Percentiles rank a stretch among this genome's conserved stretches.
phyloP scores from a whole-genome alignment of 2,113 vertebrate genomes.

The Lepus timidus region DNA sequence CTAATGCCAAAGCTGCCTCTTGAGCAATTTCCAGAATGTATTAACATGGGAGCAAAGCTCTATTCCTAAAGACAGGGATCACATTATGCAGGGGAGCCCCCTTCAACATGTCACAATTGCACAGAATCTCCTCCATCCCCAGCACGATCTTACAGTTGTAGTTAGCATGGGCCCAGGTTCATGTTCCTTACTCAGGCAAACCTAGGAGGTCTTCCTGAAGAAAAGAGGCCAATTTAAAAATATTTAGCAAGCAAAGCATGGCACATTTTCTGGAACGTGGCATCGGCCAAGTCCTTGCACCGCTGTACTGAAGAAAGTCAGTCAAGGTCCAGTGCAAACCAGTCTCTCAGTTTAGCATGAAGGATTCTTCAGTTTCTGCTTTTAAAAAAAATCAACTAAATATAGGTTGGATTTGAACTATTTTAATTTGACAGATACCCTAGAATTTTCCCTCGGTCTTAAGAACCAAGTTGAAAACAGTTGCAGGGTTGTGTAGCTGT shows the following conservation, averaged over 20 bases:
- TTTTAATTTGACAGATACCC: not conserved
- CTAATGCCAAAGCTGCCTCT: constrained; percentile 83
- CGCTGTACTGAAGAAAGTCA: constrained; percentile 61
- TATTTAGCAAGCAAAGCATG: constrained; percentile 64
- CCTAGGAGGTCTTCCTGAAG: constrained; percentile 74
- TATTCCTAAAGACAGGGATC: constrained; percentile 80
- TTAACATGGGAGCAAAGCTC: constrained; percentile 82
- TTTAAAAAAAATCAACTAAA: constrained; percentile 23
- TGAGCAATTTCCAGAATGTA: constrained; percentile 86
- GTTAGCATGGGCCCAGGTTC: constrained; percentile 57
- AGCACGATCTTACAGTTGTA: constrained; percentile 61
- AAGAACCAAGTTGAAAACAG: constrained; percentile 35
- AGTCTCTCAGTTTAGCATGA: constrained; percentile 48
- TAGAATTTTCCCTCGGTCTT: constrained; percentile 13
- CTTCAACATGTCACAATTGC: constrained; percentile 67
- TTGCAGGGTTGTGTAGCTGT: not conserved
- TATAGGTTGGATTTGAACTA: constrained; percentile 44
- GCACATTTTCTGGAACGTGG: constrained; percentile 41
- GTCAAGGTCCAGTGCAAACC: constrained; percentile 62
- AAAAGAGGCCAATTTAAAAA: constrained; percentile 67
- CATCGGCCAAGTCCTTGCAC: constrained; percentile 45
- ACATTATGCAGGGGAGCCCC: constrained; percentile 81
- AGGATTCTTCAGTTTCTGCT: constrained; percentile 47
- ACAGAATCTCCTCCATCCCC: constrained; percentile 49
- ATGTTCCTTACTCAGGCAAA: constrained; percentile 65